Conservation (phyloP, 2,113 vertebrate genomes). For the Psammodynastes pulverulentus region DNA sequence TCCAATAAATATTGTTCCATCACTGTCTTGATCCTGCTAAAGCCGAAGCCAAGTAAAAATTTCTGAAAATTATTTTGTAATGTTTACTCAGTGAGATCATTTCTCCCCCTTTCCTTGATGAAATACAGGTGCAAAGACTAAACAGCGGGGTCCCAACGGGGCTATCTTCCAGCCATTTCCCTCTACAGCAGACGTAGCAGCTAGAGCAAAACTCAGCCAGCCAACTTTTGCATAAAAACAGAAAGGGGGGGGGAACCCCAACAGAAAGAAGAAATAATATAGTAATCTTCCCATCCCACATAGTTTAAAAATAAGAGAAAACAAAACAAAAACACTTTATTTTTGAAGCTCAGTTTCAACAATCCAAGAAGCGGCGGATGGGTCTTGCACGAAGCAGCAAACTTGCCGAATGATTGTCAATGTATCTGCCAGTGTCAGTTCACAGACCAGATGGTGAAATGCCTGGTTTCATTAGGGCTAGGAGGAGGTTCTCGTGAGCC, state of each 20-base stretch:
- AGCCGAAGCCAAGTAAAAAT: constrained; percentile 67
- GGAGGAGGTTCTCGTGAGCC: constrained; percentile 56
- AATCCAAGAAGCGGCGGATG: constrained; percentile 52
- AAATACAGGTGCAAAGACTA: constrained; percentile 72
- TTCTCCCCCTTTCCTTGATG: constrained; percentile 54
- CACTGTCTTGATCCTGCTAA: constrained; percentile 51
- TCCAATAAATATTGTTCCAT: constrained; percentile 68
- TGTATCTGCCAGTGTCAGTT: constrained; percentile 54
- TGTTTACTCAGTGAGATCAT: constrained; percentile 75
- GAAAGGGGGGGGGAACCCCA: no score
- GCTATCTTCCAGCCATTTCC: constrained; percentile 51
- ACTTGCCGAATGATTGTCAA: constrained; percentile 47
- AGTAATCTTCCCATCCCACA: neutral
- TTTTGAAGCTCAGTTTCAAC: constrained; percentile 39
- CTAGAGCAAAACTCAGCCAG: constrained; percentile 22
- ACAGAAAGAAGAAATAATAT: neutral
- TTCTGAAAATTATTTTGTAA: constrained; percentile 69
- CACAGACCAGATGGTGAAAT: constrained; percentile 68
- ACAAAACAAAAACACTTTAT: constrained; percentile 11
- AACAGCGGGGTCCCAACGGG: constrained; percentile 54
- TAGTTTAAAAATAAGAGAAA: neutral
- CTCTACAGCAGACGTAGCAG: constrained; percentile 47
- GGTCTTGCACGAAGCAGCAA: constrained; percentile 34
- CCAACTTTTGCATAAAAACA: constrained; percentile 27
- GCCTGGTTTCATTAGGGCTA: constrained; percentile 52